A percentile compares a stretch with the other conserved stretches of the same genome.
phyloP scores from a whole-genome alignment of 2,888 invertebrate genomes.

The Limenitis arthemis region DNA sequence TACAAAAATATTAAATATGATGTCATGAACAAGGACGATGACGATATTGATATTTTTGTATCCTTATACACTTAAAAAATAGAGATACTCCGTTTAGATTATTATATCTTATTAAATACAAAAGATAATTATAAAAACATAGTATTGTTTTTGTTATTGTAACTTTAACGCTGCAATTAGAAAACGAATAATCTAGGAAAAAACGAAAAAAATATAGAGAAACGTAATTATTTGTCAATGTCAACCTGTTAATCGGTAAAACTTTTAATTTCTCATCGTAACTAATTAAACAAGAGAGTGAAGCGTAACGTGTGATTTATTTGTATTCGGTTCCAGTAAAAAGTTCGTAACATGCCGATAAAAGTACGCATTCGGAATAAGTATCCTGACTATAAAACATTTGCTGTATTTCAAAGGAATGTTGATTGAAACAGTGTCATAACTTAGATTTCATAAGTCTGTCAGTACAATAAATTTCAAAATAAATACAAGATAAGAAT shows the following conservation, averaged over 20 bases:
- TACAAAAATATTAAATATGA: background rate
- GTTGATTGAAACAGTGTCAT: too few relatives aligned
- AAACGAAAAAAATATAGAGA: constrained; percentile 2
- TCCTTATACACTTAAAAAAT: too few relatives aligned
- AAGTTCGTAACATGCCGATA: constrained; percentile 35
- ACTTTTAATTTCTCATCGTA: background rate
- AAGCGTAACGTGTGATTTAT: constrained; percentile 28
- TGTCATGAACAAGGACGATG: constrained; percentile 1
- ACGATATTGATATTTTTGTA: too few relatives aligned
- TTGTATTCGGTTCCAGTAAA: constrained; percentile 31
- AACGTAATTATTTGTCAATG: constrained; percentile 4
- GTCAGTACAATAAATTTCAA: too few relatives aligned
- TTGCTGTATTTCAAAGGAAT: too few relatives aligned
- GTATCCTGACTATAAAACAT: too few relatives aligned
- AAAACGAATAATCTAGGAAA: constrained; percentile 5
- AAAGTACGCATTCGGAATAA: constrained; percentile 15
- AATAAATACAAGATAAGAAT: too few relatives aligned
- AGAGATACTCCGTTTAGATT: too few relatives aligned
- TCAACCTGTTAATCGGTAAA: constrained; percentile 1
- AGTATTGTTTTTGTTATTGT: background rate
- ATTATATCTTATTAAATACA: background rate
- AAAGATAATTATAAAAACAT: background rate
- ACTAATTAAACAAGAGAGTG: constrained; percentile 32
- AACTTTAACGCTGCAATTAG: background rate
- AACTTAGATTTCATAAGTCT: too few relatives aligned